Percentiles rank a stretch among this genome's conserved stretches.
Conservation (phyloP, 2,113 vertebrate species). For the Prietella phreatophila region DNA sequence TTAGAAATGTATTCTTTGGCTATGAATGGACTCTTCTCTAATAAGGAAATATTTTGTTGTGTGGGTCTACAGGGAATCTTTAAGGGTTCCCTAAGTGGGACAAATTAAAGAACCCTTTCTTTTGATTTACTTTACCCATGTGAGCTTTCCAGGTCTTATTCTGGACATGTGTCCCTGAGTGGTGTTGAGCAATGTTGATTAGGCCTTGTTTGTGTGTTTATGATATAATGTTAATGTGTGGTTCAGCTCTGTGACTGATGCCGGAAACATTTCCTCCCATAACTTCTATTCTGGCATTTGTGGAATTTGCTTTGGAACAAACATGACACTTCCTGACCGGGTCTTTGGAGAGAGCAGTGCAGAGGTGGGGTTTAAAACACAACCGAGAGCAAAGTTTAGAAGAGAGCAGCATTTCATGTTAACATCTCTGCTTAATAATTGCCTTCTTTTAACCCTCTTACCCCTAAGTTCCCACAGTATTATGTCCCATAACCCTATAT, state of each 20-base stretch:
- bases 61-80: not conserved
- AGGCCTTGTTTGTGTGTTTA: conserved; percentile 22
- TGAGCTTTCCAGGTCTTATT: not conserved
- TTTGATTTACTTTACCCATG: not conserved
- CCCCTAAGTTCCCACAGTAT: too few relatives aligned
- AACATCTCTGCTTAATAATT: not conserved
- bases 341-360: conserved; percentile 57
- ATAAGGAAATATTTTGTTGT: not conserved
- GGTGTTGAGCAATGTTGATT: not conserved
- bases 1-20: conserved; percentile 2
- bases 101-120: not conserved
- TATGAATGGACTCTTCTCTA: not conserved
- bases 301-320: conserved; percentile 78
- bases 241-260: conserved; percentile 55
- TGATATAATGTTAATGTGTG: conserved; percentile 1
- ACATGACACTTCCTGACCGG: conserved; percentile 73
- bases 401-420: conserved; percentile 6
- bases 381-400: conserved; percentile 42
- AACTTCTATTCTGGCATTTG: conserved; percentile 74
- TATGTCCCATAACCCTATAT: too few relatives aligned
- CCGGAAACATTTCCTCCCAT: conserved; percentile 60
- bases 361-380: conserved; percentile 28
- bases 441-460: not conserved
- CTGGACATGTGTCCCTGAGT: not conserved
- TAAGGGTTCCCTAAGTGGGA: too few relatives aligned